phyloP scores from a whole-genome alignment of 1,140 invertebrate genomes.

The Halyomorpha halys region DNA sequence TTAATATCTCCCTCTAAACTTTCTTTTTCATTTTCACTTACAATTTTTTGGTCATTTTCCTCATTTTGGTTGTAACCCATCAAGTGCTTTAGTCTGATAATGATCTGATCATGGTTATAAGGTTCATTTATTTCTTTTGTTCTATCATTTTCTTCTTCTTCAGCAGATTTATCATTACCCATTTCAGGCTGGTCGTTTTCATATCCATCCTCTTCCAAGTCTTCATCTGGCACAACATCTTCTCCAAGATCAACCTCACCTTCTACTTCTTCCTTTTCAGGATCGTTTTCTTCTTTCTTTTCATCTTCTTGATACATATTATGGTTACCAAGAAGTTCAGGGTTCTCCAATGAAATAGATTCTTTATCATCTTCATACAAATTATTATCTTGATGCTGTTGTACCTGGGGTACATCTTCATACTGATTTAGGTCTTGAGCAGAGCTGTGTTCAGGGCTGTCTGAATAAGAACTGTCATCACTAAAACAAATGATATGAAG shows the following conservation, averaged over 20 bases:
- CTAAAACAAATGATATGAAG: background rate
- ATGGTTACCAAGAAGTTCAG: conserved; percentile 22
- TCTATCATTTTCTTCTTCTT: background rate
- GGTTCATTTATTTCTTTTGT: background rate
- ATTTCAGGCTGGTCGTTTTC: background rate
- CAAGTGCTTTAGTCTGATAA: too few relatives aligned
- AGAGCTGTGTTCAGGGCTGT: conserved; percentile 1
- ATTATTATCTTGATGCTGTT: background rate
- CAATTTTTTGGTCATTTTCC: too few relatives aligned
- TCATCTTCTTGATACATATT: conserved; percentile 2
- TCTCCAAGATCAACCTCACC: conserved; percentile 13
- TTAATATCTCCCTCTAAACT: too few relatives aligned
- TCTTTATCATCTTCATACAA: conserved; percentile 24
- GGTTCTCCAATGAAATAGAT: conserved; percentile 31
- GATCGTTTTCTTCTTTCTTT: conserved; percentile 8
- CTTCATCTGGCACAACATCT: conserved; percentile 10
- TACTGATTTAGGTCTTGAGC: background rate
- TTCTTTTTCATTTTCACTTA: too few relatives aligned
- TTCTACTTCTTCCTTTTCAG: background rate
- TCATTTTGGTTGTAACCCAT: too few relatives aligned
- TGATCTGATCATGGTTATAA: too few relatives aligned
- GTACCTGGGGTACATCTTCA: background rate
- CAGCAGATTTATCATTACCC: background rate
- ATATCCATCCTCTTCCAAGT: background rate
- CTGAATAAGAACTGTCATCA: background rate